phyloP scores from a whole-genome alignment of 2,888 invertebrate species.

The Drosophila quinaria region DNA sequence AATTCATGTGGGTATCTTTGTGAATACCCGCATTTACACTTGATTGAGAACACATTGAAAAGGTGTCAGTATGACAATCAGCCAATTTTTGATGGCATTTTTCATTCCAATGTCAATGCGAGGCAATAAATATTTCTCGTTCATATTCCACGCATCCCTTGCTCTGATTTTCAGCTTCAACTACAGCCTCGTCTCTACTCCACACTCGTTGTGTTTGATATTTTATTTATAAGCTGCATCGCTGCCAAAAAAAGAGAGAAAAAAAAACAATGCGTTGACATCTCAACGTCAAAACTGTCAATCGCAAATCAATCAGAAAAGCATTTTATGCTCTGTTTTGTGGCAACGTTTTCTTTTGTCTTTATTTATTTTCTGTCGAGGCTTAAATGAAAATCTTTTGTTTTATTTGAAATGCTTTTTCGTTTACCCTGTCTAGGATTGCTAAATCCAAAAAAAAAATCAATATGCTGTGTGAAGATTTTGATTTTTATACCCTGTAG shows the following conservation, averaged over 20 bases:
- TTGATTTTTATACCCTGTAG: background rate
- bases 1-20: conserved; percentile 23
- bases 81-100: conserved; percentile 77
- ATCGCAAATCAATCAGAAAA: conserved; percentile 77
- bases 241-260: conserved; percentile 32
- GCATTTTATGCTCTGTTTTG: conserved; percentile 60
- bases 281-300: conserved; percentile 76
- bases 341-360: conserved; percentile 25
- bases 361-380: conserved; percentile 19
- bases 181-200: conserved; percentile 3
- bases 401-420: conserved; percentile 26
- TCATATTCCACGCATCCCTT: conserved; percentile 37
- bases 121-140: conserved; percentile 70
- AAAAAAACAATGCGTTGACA: conserved; percentile 48
- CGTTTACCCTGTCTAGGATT: background rate
- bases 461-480: conserved; percentile 33
- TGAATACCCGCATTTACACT: conserved; percentile 60
- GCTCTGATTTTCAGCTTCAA: conserved; percentile 37
- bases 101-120: conserved; percentile 70
- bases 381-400: conserved; percentile 33
- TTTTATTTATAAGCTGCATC: conserved; percentile 74
- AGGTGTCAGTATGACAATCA: conserved; percentile 71
- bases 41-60: conserved; percentile 70
- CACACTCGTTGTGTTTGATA: conserved; percentile 41
- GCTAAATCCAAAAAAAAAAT: conserved; percentile 41